phyloP scores from a whole-genome alignment of 2,888 invertebrate genomes.

The Tetragonisca angustula region DNA sequence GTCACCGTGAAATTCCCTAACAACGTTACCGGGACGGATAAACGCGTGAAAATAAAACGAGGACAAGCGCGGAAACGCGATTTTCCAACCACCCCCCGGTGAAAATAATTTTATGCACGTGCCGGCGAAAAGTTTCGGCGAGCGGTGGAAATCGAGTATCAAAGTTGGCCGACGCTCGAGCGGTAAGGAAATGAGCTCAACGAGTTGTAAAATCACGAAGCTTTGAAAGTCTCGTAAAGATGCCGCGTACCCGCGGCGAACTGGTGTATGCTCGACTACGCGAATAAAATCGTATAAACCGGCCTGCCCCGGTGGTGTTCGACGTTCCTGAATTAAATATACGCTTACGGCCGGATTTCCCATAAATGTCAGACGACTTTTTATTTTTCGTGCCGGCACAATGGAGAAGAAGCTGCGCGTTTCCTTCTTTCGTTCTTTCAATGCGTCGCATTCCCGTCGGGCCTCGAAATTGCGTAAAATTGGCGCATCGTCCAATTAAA shows the following conservation, averaged over 20 bases:
- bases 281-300: constrained; percentile 46
- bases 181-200: constrained; percentile 75
- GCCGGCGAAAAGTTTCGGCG: constrained; percentile 67
- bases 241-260: constrained; percentile 52
- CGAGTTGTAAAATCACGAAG: constrained; percentile 77
- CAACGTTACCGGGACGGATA: constrained; percentile 10
- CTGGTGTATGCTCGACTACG: constrained; percentile 49
- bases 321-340: constrained; percentile 29
- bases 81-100: constrained; percentile 23
- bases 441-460: no score
- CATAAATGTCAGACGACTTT: no score
- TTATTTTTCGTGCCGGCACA: no score
- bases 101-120: constrained; percentile 72
- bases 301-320: constrained; percentile 1
- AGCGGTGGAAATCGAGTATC: constrained; percentile 74
- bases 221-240: constrained; percentile 76
- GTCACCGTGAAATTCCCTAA: constrained; percentile 24
- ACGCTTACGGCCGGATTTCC: not conserved
- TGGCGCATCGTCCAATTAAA: no score
- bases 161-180: constrained; percentile 67
- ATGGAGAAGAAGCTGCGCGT: no score
- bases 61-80: constrained; percentile 19
- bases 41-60: constrained; percentile 13
- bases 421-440: no score
- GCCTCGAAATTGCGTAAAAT: no score